Base-by-base conservation (phyloP, 1,140 invertebrate species). In the Danaus plexippus region DNA sequence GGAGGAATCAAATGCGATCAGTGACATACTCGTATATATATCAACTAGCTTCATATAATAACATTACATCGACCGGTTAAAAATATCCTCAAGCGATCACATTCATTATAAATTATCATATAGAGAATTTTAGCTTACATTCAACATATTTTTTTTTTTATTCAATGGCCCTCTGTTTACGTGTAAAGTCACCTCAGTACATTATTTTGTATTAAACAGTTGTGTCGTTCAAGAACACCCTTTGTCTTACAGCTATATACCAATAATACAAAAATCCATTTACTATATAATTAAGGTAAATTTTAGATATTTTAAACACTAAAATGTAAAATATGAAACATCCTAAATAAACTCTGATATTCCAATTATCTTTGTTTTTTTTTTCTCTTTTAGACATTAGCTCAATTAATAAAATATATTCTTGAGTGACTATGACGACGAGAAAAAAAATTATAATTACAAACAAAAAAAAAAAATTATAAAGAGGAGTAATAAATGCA, bases 341-440 rank as follows among this genome's bases (percentile, higher is more conserved):
- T 87, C 81, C 81, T 87, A 87, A 87, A 87, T 87, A 87, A 87
- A 87, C 80, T 87, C 83, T 85, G 83, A 87, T 87, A 87, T 85
- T 83, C 81, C 81, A 87, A 85, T 80, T 32, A 32, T 32, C 22
- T 32, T 32, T 32, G 22, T 32, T 32, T 32, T 32, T 32, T 15
- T 32, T 32, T 32, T 32, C 22, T 32, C 22, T 85, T 66, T 80
- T 87, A 85, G 81, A 80, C 83, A 76, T 86, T 84, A 83, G 80
- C 77, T 83, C 78, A 80, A 84, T 84, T 82, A 80, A 79, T 80
- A 81, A 84, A 81, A 85, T 84, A 83, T 82, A 85, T 80, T 80
- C 71, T 83, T 75, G 81, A 85, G 80, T 87, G 81, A 87, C 81
- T 87, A 87, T 80, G 77, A 81, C 71, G 76, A 32, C 22, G 22